phyloP scores from a whole-genome alignment of 2,797 vertebrate genomes.

The Lateolabrax maculatus region DNA sequence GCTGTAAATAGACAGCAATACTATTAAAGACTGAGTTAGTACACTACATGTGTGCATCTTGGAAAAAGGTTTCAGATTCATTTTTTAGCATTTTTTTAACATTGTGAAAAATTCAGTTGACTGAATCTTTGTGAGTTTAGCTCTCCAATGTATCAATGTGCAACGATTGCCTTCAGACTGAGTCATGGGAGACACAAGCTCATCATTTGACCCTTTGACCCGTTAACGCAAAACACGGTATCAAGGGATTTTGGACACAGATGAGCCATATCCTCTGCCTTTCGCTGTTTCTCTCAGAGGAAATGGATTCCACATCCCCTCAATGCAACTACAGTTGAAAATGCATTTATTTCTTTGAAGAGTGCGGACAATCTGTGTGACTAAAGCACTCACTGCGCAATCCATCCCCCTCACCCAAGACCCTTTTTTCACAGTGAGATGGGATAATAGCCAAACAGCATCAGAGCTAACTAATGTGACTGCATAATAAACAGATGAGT shows the following conservation, averaged over 20 bases:
- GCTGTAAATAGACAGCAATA: background rate
- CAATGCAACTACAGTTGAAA: constrained; percentile 73
- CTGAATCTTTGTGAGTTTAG: constrained; percentile 4
- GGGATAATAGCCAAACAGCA: constrained; percentile 86
- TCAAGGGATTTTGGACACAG: constrained; percentile 61
- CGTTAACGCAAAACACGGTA: constrained; percentile 54
- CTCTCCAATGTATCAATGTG: constrained; percentile 20
- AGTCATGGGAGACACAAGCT: constrained; percentile 48
- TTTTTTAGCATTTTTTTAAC: constrained; percentile 3
- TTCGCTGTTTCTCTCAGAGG: constrained; percentile 62
- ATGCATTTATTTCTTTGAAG: constrained; percentile 85
- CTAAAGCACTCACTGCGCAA: constrained; percentile 86
- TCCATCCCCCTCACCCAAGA: constrained; percentile 82
- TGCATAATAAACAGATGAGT: constrained; percentile 89
- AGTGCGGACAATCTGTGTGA: constrained; percentile 84
- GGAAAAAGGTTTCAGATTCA: background rate
- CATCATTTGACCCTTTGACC: constrained; percentile 74
- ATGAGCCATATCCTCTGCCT: constrained; percentile 71
- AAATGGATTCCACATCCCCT: constrained; percentile 77
- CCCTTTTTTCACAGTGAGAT: constrained; percentile 82
- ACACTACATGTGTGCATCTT: background rate
- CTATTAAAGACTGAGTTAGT: background rate
- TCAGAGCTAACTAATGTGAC: constrained; percentile 86
- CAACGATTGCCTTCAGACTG: constrained; percentile 47
- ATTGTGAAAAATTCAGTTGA: background rate